Evolutionary conservation across 2,888 invertebrate species (phyloP).

Genomic region (Brachyptera risi): DNA sequence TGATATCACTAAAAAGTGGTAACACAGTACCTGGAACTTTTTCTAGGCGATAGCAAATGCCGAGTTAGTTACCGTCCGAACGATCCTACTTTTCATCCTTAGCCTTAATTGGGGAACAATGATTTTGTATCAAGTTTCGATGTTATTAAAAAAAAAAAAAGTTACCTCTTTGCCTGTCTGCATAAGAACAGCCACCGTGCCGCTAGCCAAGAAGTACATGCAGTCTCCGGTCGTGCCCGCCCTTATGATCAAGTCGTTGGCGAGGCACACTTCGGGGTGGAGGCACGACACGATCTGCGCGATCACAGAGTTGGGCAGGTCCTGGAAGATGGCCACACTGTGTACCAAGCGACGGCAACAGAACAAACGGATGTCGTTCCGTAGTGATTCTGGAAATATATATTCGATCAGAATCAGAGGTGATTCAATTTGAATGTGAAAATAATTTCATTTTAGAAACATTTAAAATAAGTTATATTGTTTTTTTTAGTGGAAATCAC

Average conservation of each 20-base stretch:
- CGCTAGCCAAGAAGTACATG: slow-evolving; percentile 45
- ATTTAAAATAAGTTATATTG: neutral
- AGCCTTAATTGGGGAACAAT: no score
- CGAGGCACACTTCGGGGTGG: slow-evolving; percentile 42
- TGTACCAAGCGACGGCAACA: slow-evolving; percentile 42
- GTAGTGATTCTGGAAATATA: neutral
- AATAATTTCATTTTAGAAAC: neutral
- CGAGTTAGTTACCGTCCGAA: no score
- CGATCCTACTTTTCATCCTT: no score
- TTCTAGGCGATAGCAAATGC: no score
- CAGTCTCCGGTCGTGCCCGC: slow-evolving; percentile 42
- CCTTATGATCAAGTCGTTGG: slow-evolving; percentile 44
- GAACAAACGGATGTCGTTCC: slow-evolving; percentile 43
- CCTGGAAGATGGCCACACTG: slow-evolving; percentile 43
- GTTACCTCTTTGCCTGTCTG: slow-evolving; percentile 58
- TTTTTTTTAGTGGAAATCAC: no score
- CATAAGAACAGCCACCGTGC: slow-evolving; percentile 53
- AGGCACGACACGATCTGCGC: slow-evolving; percentile 40
- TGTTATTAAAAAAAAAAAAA: no score
- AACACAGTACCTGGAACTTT: no score
- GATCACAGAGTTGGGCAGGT: slow-evolving; percentile 41
- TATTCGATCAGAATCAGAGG: no score
- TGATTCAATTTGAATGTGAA: neutral
- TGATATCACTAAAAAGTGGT: no score
- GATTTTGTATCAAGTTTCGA: no score